These are phyloP conservation scores for Polyergus mexicanus DNA, from an alignment of 1,140 invertebrate species.

Conservation along the genomic window DNA sequence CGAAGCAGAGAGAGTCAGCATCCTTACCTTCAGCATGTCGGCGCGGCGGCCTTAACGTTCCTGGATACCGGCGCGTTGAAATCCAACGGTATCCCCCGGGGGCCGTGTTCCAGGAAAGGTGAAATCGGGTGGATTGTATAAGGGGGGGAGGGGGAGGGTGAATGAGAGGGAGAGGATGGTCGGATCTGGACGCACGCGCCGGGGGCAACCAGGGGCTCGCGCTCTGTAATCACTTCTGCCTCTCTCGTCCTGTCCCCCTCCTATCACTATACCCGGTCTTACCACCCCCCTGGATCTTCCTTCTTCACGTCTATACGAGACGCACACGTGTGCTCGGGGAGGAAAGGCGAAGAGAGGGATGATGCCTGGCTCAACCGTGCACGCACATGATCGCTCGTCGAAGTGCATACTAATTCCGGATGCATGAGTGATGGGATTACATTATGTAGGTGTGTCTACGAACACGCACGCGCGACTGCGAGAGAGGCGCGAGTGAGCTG, in stretches of 20 bases:
- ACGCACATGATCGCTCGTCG: conserved; percentile 66
- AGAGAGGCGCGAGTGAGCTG: conserved; percentile 22
- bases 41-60: conserved; percentile 62
- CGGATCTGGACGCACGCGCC: conserved; percentile 84
- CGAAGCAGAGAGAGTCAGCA: neutral
- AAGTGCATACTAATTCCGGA: conserved; percentile 78
- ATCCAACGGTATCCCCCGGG: conserved; percentile 65
- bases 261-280: neutral
- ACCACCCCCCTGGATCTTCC: neutral
- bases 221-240: conserved; percentile 84
- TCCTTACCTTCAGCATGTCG: conserved; percentile 47
- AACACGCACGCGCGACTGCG: conserved; percentile 72
- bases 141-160: too few species aligned
- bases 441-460: conserved; percentile 70
- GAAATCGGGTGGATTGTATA: conserved; percentile 72
- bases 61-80: conserved; percentile 59
- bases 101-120: conserved; percentile 74
- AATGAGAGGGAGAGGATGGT: conserved; percentile 65
- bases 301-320: conserved; percentile 27
- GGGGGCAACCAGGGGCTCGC: conserved; percentile 85
- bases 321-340: conserved; percentile 60
- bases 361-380: conserved; percentile 61
- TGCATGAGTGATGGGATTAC: conserved; percentile 52
- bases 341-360: conserved; percentile 18
- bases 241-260: conserved; percentile 3